These are phyloP conservation scores for Andrena camellia DNA, from an alignment of 2,888 invertebrate species.

Conservation along the genomic window DNA sequence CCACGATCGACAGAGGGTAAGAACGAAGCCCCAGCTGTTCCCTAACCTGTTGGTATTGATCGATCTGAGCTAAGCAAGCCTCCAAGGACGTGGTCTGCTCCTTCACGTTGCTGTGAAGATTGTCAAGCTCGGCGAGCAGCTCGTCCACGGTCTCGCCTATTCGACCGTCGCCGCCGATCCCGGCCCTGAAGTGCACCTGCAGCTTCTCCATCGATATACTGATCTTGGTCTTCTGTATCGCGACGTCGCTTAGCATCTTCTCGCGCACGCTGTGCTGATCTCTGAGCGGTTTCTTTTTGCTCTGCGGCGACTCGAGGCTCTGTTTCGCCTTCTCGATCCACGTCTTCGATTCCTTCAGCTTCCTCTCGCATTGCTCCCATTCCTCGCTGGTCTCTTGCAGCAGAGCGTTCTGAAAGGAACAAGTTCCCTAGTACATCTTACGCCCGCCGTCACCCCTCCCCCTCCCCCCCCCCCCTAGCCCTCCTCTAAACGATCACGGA, in stretches of 20 bases:
- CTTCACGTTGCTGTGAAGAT: conserved; percentile 87
- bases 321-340: conserved; percentile 96
- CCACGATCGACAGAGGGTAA: neutral
- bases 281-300: conserved; percentile 94
- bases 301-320: conserved; percentile 92
- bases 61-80: conserved; percentile 93
- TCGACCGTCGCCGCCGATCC: conserved; percentile 92
- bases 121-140: conserved; percentile 90
- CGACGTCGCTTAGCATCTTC: conserved; percentile 94
- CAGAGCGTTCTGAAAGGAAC: conserved; percentile 89
- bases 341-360: conserved; percentile 94
- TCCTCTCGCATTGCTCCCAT: conserved; percentile 98
- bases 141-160: conserved; percentile 91
- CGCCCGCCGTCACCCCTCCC: neutral
- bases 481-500: neutral
- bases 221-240: conserved; percentile 96
- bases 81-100: conserved; percentile 90
- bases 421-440: conserved; percentile 23
- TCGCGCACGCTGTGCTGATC: conserved; percentile 95
- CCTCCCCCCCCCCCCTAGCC: too few species aligned
- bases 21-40: neutral
- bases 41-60: conserved; percentile 91
- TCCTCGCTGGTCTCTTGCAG: conserved; percentile 97
- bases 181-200: conserved; percentile 95
- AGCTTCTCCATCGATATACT: conserved; percentile 95